Percentiles rank a stretch among this genome's conserved stretches.
Conservation (phyloP, 2,888 invertebrate species). For the Nephrotoma flavescens region DNA sequence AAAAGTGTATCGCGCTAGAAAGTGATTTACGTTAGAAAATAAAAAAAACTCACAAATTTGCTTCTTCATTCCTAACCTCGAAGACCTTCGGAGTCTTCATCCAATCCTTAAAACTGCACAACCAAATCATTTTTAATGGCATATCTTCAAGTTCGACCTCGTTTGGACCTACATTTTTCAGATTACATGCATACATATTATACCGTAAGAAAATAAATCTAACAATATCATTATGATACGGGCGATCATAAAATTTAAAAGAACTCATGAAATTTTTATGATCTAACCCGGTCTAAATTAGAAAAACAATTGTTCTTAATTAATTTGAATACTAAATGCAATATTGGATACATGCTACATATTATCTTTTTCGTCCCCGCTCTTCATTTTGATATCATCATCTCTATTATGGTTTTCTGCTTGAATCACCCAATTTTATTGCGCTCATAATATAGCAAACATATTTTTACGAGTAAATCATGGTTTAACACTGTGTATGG, state of each 20-base stretch:
- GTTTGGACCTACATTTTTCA: too few species aligned
- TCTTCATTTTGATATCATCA: not conserved
- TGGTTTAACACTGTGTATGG: not conserved
- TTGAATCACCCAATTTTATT: not conserved
- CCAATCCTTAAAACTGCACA: too few species aligned
- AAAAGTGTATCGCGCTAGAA: too few species aligned
- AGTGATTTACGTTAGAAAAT: too few species aligned
- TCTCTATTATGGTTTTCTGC: not conserved
- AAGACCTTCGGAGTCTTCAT: too few species aligned
- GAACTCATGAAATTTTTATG: not conserved
- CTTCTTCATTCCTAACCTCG: too few species aligned
- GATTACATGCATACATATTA: too few species aligned
- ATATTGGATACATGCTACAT: not conserved
- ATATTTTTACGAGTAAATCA: not conserved
- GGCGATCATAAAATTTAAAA: not conserved
- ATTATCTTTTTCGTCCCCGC: not conserved
- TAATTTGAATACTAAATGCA: not conserved
- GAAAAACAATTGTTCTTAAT: not conserved
- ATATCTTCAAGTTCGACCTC: too few species aligned
- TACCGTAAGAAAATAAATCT: too few species aligned
- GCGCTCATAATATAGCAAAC: not conserved
- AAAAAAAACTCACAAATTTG: too few species aligned
- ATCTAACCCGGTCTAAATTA: not conserved
- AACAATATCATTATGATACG: not conserved
- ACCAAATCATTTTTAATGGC: too few species aligned